phyloP scores from a whole-genome alignment of 1,140 invertebrate genomes.

The Drosophila santomea region DNA sequence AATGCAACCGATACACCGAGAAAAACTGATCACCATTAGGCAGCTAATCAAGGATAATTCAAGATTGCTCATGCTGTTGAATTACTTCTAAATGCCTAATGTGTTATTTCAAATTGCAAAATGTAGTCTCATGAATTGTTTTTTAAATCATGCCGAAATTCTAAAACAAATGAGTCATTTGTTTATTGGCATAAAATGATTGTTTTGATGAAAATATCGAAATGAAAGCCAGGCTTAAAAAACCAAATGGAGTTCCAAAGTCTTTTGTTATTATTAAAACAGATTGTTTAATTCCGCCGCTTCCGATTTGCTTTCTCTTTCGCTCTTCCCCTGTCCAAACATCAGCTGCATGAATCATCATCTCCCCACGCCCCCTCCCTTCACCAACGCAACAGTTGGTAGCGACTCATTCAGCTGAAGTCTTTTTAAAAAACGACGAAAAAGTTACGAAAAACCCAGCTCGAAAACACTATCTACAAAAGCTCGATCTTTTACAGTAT shows the following conservation, averaged over 20 bases:
- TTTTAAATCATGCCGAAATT: too few species aligned
- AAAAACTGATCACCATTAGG: neutral
- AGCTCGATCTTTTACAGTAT: neutral
- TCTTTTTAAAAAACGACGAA: slow-evolving; percentile 2
- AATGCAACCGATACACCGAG: slow-evolving; percentile 21
- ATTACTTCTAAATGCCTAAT: too few species aligned
- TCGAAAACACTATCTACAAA: slow-evolving; percentile 24
- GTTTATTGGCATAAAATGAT: neutral
- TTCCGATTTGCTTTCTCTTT: slow-evolving; percentile 23
- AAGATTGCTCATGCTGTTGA: neutral
- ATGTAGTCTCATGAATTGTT: too few species aligned
- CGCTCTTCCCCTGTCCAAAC: slow-evolving; percentile 8
- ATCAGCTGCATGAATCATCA: slow-evolving; percentile 35
- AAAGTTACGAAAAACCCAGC: slow-evolving; percentile 26
- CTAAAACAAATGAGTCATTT: neutral
- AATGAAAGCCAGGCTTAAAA: too few species aligned
- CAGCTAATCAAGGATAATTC: too few species aligned
- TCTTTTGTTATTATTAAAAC: slow-evolving; percentile 31
- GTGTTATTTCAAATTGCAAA: too few species aligned
- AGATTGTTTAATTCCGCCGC: slow-evolving; percentile 12
- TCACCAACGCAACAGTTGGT: slow-evolving; percentile 16
- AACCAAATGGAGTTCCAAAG: neutral
- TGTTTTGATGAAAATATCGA: too few species aligned
- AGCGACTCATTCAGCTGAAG: slow-evolving; percentile 32
- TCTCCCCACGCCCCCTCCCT: neutral